These are phyloP conservation scores for Turdus rufiventris DNA, from an alignment of 2,113 vertebrate genomes.

Conservation along the genomic window DNA sequence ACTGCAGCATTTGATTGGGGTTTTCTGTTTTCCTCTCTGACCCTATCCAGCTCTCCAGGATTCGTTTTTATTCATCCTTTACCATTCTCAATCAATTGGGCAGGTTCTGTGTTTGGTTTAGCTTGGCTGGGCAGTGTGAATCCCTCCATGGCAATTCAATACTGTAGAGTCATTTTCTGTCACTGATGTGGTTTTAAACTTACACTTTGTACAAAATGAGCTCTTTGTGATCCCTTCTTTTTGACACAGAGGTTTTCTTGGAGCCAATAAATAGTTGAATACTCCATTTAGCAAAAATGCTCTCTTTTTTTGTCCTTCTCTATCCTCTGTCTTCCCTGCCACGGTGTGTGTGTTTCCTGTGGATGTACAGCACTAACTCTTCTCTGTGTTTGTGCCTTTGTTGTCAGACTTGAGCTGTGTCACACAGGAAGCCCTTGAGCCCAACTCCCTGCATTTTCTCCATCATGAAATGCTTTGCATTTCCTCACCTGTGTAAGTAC, in stretches of 20 bases:
- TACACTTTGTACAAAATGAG: background rate
- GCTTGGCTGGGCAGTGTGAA: background rate
- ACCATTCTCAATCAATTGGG: background rate
- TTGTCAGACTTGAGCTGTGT: background rate
- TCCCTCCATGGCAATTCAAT: background rate
- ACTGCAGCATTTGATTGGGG: background rate
- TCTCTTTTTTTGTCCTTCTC: background rate
- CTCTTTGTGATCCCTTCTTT: background rate
- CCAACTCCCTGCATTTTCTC: background rate
- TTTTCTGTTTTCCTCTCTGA: background rate
- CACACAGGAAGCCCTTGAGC: fast-evolving
- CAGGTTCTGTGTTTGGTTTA: background rate
- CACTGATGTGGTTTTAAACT: background rate
- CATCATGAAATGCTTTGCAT: background rate
- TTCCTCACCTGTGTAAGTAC: background rate
- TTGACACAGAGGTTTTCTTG: background rate
- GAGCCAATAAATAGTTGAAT: background rate
- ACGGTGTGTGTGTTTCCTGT: background rate
- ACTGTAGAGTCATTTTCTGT: background rate
- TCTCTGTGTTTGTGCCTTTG: background rate
- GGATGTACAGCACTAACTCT: background rate
- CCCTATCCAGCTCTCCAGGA: background rate
- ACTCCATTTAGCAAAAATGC: background rate
- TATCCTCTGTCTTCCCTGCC: background rate
- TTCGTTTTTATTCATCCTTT: background rate